These are phyloP conservation scores for Columba janthina DNA, from an alignment of 2,113 vertebrate genomes.

Conservation along the genomic window DNA sequence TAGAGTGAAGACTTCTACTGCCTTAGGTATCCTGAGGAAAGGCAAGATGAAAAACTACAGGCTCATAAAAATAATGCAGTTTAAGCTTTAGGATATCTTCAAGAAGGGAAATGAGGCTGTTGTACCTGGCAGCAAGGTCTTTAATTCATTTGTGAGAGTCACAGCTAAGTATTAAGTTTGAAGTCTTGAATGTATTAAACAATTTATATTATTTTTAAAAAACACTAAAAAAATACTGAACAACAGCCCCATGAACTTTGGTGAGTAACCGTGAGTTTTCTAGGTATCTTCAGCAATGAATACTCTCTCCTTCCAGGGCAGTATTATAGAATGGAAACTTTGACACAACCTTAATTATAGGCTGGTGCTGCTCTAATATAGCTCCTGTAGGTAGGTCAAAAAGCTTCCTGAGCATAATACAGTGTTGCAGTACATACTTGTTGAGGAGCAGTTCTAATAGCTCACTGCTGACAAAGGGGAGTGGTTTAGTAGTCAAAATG, in stretches of 20 bases:
- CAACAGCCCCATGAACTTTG: neutral
- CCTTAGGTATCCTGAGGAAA: neutral
- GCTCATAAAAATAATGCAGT: neutral
- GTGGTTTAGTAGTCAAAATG: neutral
- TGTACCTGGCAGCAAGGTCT: neutral
- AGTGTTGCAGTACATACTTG: neutral
- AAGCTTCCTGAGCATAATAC: neutral
- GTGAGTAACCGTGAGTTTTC: neutral
- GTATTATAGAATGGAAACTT: neutral
- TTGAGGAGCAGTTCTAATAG: neutral
- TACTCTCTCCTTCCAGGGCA: neutral
- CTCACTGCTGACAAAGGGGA: neutral
- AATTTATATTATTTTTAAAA: too few relatives aligned
- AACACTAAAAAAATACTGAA: neutral
- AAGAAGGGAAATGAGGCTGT: neutral
- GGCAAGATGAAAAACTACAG: neutral
- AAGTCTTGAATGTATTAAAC: neutral
- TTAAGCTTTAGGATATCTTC: neutral
- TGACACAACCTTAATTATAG: slow-evolving; percentile 2
- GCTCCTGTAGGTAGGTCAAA: neutral
- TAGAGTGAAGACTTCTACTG: neutral
- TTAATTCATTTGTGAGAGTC: neutral
- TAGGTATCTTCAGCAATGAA: neutral
- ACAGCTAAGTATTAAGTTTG: neutral
- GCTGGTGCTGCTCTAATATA: neutral